A percentile compares a stretch with the other conserved stretches of the same genome.
Conservation (phyloP, 2,888 invertebrate genomes). For the Drosophila mayaguana region DNA sequence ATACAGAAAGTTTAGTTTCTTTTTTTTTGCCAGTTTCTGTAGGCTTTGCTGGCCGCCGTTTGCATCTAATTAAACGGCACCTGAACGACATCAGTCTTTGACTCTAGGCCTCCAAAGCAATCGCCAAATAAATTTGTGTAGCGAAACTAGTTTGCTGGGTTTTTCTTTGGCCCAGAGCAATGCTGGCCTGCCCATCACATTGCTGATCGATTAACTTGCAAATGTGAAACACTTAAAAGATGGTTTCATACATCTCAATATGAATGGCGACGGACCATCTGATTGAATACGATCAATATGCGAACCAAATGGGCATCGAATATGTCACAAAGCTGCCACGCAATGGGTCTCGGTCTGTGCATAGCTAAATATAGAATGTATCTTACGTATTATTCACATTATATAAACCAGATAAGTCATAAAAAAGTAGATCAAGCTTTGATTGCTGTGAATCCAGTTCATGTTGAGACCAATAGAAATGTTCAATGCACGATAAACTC, state of each 20-base stretch:
- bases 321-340: not conserved
- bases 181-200: slow-evolving; percentile 16
- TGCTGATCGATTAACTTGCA: slow-evolving; percentile 58
- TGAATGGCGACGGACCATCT: slow-evolving; percentile 34
- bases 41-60: slow-evolving; percentile 41
- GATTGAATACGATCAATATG: slow-evolving; percentile 5
- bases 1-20: slow-evolving; percentile 7
- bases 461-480: not conserved
- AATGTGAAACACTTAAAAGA: slow-evolving; percentile 51
- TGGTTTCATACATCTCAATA: slow-evolving; percentile 42
- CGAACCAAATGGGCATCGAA: not conserved
- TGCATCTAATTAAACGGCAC: slow-evolving; percentile 68
- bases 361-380: not conserved
- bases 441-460: too few species aligned
- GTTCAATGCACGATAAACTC: not conserved
- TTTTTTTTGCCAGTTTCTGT: slow-evolving; percentile 36
- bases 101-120: slow-evolving; percentile 40
- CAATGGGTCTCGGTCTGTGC: not conserved
- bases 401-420: not conserved
- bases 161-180: slow-evolving; percentile 35
- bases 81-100: slow-evolving; percentile 20
- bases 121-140: slow-evolving; percentile 11
- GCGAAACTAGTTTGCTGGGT: slow-evolving; percentile 48
- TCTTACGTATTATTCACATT: not conserved
- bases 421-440: too few species aligned